Base-by-base conservation (phyloP, 2,888 invertebrate species). In the Dione vanillae region DNA sequence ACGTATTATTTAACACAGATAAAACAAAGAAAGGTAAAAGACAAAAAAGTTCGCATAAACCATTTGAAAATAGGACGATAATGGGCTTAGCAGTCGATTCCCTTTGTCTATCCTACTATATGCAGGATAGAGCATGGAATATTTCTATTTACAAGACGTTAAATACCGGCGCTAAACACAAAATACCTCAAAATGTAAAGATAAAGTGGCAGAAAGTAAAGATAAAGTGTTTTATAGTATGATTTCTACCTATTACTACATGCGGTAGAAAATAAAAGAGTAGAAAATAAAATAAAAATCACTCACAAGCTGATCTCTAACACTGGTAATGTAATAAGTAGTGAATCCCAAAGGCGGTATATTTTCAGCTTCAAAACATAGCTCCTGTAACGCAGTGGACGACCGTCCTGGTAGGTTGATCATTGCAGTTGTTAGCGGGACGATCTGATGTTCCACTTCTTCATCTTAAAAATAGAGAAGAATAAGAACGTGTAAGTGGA, bases 361-460 rank as follows among this genome's bases (percentile, higher is more conserved):
- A 75, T 80, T 92, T 76, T 92, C 86, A 11, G 78, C 95, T 93
- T 80, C 91, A 79, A 89, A 97, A 95, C 72, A 96, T 84, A 77
- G 94, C 85, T 88, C 96, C 72, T 92, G 89, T 45, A 88, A 93
- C 0, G 96, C 95, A 0, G 82, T 82, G 73, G 95, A 95, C 0
- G 81, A 78, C 62, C 96, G 87, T 1, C 96, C 96, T 0, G 96
- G 96, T 0, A 96, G 91, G 49, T 90, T 90, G 73, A 90, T 82
- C 7, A 96, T 91, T 0, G 94, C 79, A 0, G 91, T 83, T 0
- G 96, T 94, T 6, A 92, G 79, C 0, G 92, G 83, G 0, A 88
- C 78, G 0, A 96, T 89, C n/a, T 96, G 95, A 37, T 90, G 87
- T 45, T 92, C 91, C 10, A 91, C 85, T 69, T 92, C 91, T 65